These are phyloP conservation scores for Trinorchestia longiramus DNA, from an alignment of 1,140 invertebrate genomes.

Conservation along the genomic window DNA sequence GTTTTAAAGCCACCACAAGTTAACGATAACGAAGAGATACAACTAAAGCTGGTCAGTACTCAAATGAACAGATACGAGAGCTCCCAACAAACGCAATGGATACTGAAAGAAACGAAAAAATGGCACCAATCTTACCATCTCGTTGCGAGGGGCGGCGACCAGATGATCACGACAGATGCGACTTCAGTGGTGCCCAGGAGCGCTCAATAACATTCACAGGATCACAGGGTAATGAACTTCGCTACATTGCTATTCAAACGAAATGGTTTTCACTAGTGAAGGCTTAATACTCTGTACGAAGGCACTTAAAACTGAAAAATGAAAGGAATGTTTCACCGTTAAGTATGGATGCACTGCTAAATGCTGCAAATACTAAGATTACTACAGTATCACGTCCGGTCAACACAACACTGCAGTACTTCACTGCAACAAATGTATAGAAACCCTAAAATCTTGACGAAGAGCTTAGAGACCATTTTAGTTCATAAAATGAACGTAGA, in stretches of 20 bases:
- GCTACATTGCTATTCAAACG: background rate
- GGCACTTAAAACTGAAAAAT: slow-evolving; percentile 1
- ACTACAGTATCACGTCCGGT: background rate
- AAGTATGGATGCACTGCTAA: background rate
- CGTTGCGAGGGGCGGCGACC: background rate
- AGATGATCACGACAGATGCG: background rate
- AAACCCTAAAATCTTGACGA: background rate
- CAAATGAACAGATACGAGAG: background rate
- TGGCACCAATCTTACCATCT: background rate
- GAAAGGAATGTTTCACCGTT: background rate
- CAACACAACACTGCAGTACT: background rate
- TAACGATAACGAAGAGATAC: background rate
- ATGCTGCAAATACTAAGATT: background rate
- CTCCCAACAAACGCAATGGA: background rate
- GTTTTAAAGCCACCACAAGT: background rate
- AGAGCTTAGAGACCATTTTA: background rate
- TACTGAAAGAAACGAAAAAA: background rate
- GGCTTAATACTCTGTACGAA: background rate
- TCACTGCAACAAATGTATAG: background rate
- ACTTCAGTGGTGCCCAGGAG: background rate
- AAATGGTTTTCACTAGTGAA: background rate
- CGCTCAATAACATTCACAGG: background rate
- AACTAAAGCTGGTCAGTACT: background rate
- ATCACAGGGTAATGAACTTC: background rate
- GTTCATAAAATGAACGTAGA: background rate